Evolutionary conservation across 2,113 vertebrate genomes (phyloP).

Genomic region (Rhipidura dahli): DNA sequence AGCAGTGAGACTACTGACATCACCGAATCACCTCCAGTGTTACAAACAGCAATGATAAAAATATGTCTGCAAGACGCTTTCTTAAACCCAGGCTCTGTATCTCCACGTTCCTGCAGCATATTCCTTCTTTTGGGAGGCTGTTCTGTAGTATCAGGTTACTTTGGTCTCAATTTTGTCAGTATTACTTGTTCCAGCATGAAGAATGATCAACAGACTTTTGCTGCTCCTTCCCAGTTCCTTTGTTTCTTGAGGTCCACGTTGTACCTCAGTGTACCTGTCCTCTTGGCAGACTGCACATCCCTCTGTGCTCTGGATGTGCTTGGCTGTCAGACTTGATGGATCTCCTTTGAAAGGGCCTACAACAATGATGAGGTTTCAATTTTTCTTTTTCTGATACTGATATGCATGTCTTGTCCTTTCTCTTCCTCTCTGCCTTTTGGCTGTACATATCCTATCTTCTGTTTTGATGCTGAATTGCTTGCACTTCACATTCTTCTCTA

Average conservation of each 20-base stretch:
- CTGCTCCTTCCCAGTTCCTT: neutral
- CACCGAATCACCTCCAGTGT: neutral
- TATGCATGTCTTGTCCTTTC: neutral
- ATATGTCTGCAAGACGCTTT: rapidly evolving
- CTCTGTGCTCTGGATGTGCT: neutral
- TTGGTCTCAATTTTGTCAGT: neutral
- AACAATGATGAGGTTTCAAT: rapidly evolving
- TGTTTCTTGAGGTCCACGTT: neutral
- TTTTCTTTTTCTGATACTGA: neutral
- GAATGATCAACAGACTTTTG: neutral
- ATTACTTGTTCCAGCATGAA: neutral
- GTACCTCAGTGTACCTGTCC: neutral
- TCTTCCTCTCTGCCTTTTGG: neutral
- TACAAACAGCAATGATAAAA: neutral
- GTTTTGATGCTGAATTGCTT: neutral
- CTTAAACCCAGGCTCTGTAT: neutral
- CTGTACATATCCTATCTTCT: neutral
- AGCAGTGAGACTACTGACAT: neutral
- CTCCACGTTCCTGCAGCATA: neutral
- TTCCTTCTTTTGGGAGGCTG: neutral
- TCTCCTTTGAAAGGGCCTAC: neutral
- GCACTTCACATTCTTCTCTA: neutral
- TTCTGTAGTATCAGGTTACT: neutral
- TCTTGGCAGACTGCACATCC: neutral
- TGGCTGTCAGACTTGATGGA: neutral